Base-by-base conservation (phyloP, 2,113 vertebrate species). In the Mungos mungo region DNA sequence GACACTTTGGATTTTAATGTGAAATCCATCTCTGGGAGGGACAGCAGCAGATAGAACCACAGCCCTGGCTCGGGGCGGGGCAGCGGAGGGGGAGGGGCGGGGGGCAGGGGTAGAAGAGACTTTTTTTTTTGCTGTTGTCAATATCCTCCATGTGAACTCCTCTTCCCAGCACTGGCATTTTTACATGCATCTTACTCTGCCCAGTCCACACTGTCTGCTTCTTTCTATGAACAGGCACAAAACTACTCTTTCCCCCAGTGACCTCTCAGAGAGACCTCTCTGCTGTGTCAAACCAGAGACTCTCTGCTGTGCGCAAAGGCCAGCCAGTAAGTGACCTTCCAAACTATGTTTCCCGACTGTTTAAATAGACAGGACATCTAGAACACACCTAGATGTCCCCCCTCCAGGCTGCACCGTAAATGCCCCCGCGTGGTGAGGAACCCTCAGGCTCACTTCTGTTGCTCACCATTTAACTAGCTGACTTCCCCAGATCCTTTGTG, bases 371-470 rank as follows among this genome's bases (percentile, higher is more conserved):
- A 57, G 38, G 71, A n/a, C 33, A 8, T 81, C 54, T 85, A 15
- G 69, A 94, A 25, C 50, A 82, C 4, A 72, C 60, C 65, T 45
- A 69, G 65, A 47, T 27, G 13, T 25, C 63, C 80, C 45, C 50
- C 50, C 7, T 25, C 18, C 54, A 69, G 0, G 29, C n/a, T 27
- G 35, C 69, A 38, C 80, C 29, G 21, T 29, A 68, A 60, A 74
- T 11, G 57, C 72, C 45, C 54, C n/a, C 10, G 41, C 4, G 11
- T 2, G 21, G 35, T 6, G 4, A 5, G 0, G 52, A 45, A 19
- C 57, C 31, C 33, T 60, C 25, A 41, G 72, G 21, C 18, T 92
- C 29, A 45, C 69, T 50, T 4, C 4, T 50, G 3, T 31, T 0
- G 21, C 41, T 87, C 60, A 68, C 38, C 60, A 15, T 3, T 72